Evolutionary conservation across 2,888 invertebrate species (phyloP).

Genomic region (Cephus spinipes): DNA sequence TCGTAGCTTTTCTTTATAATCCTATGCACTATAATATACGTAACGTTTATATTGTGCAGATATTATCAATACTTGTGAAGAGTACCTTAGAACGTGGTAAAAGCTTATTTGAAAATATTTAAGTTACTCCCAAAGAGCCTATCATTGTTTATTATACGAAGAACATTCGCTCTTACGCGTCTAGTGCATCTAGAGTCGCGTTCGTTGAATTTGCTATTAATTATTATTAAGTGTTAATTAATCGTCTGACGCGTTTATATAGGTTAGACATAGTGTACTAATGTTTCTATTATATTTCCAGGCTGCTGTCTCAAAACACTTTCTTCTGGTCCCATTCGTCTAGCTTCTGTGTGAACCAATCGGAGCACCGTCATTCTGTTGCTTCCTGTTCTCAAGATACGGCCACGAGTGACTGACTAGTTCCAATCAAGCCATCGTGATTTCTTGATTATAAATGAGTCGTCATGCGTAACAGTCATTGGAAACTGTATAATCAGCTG

Average conservation of each 20-base stretch:
- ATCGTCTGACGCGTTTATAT: not conserved
- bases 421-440: not conserved
- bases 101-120: not conserved
- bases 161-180: not conserved
- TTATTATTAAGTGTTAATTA: not conserved
- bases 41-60: not conserved
- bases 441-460: not conserved
- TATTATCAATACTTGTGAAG: not conserved
- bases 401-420: not conserved
- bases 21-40: not conserved
- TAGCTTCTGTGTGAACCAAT: conserved; percentile 36
- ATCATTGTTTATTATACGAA: not conserved
- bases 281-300: conserved; percentile 7
- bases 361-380: conserved; percentile 2
- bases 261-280: not conserved
- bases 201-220: not conserved
- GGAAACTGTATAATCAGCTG: not conserved
- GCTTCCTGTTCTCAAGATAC: not conserved
- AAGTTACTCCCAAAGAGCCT: not conserved
- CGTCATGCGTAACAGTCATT: not conserved
- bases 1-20: not conserved
- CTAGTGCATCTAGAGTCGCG: not conserved
- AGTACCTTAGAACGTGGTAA: not conserved
- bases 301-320: conserved; percentile 36
- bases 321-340: conserved; percentile 60